phyloP scores from a whole-genome alignment of 1,140 invertebrate species.

The Hylyphantes graminicola region DNA sequence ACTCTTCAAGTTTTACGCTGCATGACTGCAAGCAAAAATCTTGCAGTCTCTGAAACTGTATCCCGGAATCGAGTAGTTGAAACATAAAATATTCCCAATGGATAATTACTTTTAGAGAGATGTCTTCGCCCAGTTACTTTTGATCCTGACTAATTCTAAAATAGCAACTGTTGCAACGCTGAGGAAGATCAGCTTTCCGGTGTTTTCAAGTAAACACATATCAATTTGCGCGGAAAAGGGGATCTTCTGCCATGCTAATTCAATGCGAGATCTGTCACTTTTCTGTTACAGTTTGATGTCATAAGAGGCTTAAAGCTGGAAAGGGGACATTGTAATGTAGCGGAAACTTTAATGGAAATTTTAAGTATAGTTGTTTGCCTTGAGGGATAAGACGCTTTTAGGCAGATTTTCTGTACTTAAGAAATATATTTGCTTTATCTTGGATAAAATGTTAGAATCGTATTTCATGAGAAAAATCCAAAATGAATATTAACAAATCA shows the following conservation, averaged over 20 bases:
- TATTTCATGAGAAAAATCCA: no score
- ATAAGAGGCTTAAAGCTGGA: no score
- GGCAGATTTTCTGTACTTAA: not conserved
- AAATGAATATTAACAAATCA: no score
- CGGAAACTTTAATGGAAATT: not conserved
- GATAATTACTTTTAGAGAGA: constrained; percentile 43
- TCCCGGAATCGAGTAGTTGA: constrained; percentile 25
- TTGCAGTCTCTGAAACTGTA: constrained; percentile 17
- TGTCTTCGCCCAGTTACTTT: constrained; percentile 34
- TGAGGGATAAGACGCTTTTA: no score
- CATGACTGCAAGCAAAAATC: constrained; percentile 26
- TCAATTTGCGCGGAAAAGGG: no score
- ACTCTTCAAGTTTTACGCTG: constrained; percentile 15
- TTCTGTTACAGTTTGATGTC: no score
- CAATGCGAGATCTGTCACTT: no score
- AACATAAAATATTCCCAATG: constrained; percentile 30
- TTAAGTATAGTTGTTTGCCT: not conserved
- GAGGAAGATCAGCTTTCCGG: not conserved
- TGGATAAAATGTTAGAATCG: not conserved
- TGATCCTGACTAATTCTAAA: constrained; percentile 22
- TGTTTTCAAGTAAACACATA: no score
- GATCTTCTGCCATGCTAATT: no score
- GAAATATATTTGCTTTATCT: not conserved
- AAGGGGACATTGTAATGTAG: not conserved
- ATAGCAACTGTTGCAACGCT: constrained; percentile 9